phyloP scores from a whole-genome alignment of 2,797 vertebrate species.

The Phataginus tetradactyla region DNA sequence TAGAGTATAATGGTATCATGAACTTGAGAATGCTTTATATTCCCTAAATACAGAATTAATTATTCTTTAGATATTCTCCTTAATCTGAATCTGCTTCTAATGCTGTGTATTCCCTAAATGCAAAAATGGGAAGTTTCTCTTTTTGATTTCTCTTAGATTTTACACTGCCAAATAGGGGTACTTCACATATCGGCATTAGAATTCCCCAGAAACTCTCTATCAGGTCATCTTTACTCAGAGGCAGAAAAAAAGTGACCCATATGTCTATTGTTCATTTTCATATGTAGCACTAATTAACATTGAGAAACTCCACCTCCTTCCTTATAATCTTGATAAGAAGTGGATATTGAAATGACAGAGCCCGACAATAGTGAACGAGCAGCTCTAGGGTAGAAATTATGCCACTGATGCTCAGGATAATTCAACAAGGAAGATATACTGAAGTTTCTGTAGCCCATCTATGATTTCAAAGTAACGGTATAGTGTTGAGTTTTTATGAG shows the following conservation, averaged over 20 bases:
- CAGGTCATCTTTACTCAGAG: slow-evolving; percentile 41
- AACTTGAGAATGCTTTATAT: slow-evolving; percentile 61
- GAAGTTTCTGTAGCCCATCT: background rate
- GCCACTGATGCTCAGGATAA: background rate
- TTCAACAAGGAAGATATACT: background rate
- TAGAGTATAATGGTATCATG: slow-evolving; percentile 58
- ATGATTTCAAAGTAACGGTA: background rate
- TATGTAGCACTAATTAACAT: slow-evolving; percentile 58
- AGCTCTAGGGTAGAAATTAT: slow-evolving; percentile 27
- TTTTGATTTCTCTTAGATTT: slow-evolving; percentile 54
- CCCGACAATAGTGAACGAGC: background rate
- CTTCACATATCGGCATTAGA: slow-evolving; percentile 41
- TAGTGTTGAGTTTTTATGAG: background rate
- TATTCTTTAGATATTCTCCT: slow-evolving; percentile 65
- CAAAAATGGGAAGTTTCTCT: background rate
- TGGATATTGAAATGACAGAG: slow-evolving; percentile 44
- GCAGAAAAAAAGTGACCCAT: slow-evolving; percentile 56
- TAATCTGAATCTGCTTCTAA: slow-evolving; percentile 52
- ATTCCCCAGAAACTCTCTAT: slow-evolving; percentile 45
- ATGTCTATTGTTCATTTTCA: slow-evolving; percentile 65
- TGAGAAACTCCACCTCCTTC: slow-evolving; percentile 2
- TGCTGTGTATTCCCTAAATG: slow-evolving; percentile 57
- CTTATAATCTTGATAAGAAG: slow-evolving; percentile 38
- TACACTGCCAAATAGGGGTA: slow-evolving; percentile 39
- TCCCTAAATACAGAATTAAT: slow-evolving; percentile 69